Evolutionary conservation across 1,140 invertebrate species (phyloP), one percentile per base, ranked within the genome.

Genomic region (Caenorhabditis latens): DNA sequence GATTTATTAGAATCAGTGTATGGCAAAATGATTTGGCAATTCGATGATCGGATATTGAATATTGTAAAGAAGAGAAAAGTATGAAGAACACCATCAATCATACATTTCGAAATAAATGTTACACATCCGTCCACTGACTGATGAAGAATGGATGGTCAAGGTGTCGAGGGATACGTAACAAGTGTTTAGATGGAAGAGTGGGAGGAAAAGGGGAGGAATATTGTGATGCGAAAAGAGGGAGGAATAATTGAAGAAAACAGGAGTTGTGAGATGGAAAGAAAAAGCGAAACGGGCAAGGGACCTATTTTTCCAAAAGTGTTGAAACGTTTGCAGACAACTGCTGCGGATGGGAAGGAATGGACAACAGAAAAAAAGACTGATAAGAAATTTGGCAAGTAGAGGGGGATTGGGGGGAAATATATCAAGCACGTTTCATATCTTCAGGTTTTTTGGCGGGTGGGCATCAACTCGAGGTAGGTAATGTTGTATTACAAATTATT

Each of bases 111-210:
- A 79, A 79, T 71, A 79, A 79, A 9, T 32, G 71, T 79, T 79
- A 79, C 71, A 79, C 71, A 53, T 46, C 42, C 40, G 5, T n/a
- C 21, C 8, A 32, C 19, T 21, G 13, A 79, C 11, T 79, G 71
- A 79, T 79, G 71, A 79, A 79, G 71, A 79, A 79, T 79, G 71
- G 40, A 79, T 79, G 71, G 71, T 79, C 71, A 79, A 79, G 71
- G 71, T 79, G 71, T 79, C 71, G 71, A 79, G 71, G 71, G 71
- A 79, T 79, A 79, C 71, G 71, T 79, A 79, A 79, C 71, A 79
- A 79, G 71, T 79, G 71, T 79, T 79, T 79, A 79, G 46, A 79
- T 13, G 5, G 71, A 53, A 53, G 24, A n/a, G 46, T 79, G 43
- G 43, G 71, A 42, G 46, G 32, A 21, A 50, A 8, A 50, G 4